phyloP scores from a whole-genome alignment of 2,113 vertebrate species.

The Tiliqua scincoides region DNA sequence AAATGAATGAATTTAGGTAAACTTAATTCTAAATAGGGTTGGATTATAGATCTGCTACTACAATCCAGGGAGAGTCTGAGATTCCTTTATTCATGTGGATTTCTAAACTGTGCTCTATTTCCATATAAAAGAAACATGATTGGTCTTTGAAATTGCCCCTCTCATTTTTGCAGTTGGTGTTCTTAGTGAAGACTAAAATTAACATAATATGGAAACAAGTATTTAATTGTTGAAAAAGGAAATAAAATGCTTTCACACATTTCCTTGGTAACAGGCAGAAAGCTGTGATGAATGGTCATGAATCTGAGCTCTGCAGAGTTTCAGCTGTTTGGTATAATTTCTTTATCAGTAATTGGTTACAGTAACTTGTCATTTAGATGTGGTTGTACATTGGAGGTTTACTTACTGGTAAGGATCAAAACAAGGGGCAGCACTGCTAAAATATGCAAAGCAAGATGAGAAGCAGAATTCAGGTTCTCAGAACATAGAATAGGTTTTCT shows the following conservation, averaged over 20 bases:
- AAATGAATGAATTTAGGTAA: neutral
- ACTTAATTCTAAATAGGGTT: neutral
- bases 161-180: constrained; percentile 53
- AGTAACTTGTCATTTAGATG: constrained; percentile 8
- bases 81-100: neutral
- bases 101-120: constrained; percentile 18
- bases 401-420: neutral
- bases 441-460: neutral
- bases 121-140: constrained; percentile 30
- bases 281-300: constrained; percentile 42
- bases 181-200: constrained; percentile 34
- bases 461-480: neutral
- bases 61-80: neutral
- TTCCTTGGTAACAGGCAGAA: constrained; percentile 73
- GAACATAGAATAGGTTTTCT: neutral
- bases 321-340: constrained; percentile 50
- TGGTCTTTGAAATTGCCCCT: constrained; percentile 41
- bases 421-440: neutral
- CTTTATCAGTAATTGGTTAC: constrained; percentile 19
- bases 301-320: constrained; percentile 56
- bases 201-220: constrained; percentile 65
- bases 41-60: neutral
- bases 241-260: constrained; percentile 46
- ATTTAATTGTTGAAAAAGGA: constrained; percentile 49
- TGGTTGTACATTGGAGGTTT: neutral